Base-by-base conservation (phyloP, 2,113 vertebrate species). In the Myocastor coypus region DNA sequence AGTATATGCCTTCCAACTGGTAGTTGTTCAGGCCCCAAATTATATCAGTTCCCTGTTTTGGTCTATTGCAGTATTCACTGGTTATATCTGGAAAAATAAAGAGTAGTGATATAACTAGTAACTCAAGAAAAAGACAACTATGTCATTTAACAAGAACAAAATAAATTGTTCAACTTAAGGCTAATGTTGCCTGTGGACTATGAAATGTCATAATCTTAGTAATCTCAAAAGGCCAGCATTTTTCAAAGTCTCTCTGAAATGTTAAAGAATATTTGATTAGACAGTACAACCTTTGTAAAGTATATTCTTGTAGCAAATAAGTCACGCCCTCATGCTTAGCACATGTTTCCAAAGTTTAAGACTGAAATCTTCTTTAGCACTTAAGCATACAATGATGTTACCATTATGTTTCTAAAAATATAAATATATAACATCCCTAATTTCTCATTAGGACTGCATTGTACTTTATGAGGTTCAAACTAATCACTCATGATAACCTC, bases 111-210 rank as follows among this genome's bases (percentile, higher is more conserved):
- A 97, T 93, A 97, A 87, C 46, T 46, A 91, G 81, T 96, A 96
- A 85, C 57, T 96, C 68, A 96, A 69, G 68, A 83, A 57, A 96
- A 94, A 59, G 55, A 91, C 55, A 96, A 73, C 14, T 91, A 59
- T 92, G 92, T 86, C 80, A 93, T 95, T 94, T 97, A 96, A 93
- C 61, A 95, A 96, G 95, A 80, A 90, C 22, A 93, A 96, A 96
- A 96, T 94, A 95, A 95, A 96, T 94, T 83, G 87, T 80, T 95
- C 85, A 85, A 94, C 89, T 96, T 93, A 91, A 95, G 86, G 24
- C 50, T 84, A 83, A 69, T 94, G 93, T 69, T 89, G 68, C 80
- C 50, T 95, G 73, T 20, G 81, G 52, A 78, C 77, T 91, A 94
- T 94, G 81, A 97, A 95, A 92, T 95, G 77, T 11, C 85, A 96